These are phyloP conservation scores for Zoanthus solanderi DNA, from an alignment of 92 coral and sea anemone species.

Conservation along the genomic window DNA sequence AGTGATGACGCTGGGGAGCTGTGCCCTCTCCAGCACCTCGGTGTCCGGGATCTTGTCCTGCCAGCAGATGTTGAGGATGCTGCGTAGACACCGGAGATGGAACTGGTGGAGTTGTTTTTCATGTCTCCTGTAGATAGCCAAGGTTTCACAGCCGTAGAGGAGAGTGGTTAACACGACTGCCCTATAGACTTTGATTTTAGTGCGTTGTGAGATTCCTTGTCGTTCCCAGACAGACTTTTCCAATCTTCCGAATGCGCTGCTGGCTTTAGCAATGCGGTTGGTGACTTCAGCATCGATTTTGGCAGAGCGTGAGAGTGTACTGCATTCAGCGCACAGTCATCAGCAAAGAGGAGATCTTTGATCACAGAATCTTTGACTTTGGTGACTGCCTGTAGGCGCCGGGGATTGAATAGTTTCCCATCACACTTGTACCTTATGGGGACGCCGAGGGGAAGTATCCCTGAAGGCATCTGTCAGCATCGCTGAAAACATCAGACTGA, in stretches of 20 bases:
- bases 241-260: conserved; percentile 26
- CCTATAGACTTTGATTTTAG: conserved; percentile 36
- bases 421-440: neutral
- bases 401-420: neutral
- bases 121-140: too few relatives aligned
- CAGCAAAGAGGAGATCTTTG: conserved; percentile 23
- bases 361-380: neutral
- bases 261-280: too few relatives aligned
- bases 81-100: too few relatives aligned
- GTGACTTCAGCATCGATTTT: too few relatives aligned
- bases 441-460: neutral
- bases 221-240: conserved; percentile 12
- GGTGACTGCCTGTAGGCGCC: neutral
- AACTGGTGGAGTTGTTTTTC: too few relatives aligned
- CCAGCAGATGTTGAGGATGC: too few relatives aligned
- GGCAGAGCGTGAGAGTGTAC: neutral
- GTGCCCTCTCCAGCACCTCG: too few relatives aligned
- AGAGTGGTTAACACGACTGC: neutral
- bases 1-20: too few relatives aligned
- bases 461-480: neutral
- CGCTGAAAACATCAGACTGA: neutral
- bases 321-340: conserved; percentile 23
- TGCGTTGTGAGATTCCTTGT: neutral
- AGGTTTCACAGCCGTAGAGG: too few relatives aligned
- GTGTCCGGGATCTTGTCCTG: too few relatives aligned